Conservation (phyloP, 2,888 invertebrate genomes). For the Argynnis bischoffii region DNA sequence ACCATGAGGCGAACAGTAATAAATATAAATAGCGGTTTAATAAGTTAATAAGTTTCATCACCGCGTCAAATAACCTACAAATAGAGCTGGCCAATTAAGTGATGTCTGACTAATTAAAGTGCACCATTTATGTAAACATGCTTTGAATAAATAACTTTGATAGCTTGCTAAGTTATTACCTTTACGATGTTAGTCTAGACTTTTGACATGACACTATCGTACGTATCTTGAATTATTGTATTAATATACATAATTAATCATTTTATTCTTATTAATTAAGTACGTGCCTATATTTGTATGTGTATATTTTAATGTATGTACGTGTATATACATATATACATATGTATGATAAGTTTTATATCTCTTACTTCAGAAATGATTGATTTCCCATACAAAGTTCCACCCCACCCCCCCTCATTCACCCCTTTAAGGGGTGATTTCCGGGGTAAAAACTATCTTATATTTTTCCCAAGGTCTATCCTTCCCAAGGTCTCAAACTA, state of each 20-base stretch:
- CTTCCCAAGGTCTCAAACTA: too few relatives aligned
- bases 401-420: too few relatives aligned
- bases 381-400: too few relatives aligned
- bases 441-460: too few relatives aligned
- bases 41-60: background rate
- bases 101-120: conserved; percentile 13
- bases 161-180: conserved; percentile 7
- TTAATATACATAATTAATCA: too few relatives aligned
- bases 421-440: too few relatives aligned
- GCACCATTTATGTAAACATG: conserved; percentile 14
- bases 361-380: too few relatives aligned
- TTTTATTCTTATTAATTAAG: background rate
- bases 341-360: too few relatives aligned
- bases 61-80: background rate
- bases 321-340: background rate
- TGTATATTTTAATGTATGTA: background rate
- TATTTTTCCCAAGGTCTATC: too few relatives aligned
- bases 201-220: conserved; percentile 4
- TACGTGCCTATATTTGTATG: background rate
- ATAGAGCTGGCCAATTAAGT: conserved; percentile 3
- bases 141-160: conserved; percentile 10
- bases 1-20: too few relatives aligned
- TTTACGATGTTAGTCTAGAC: conserved; percentile 20
- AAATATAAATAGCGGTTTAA: background rate
- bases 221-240: background rate